A percentile compares a stretch with the other conserved stretches of the same genome.
These are phyloP conservation scores for Polymixis lichenea DNA, from an alignment of 2,888 invertebrate genomes.

Conservation along the genomic window DNA sequence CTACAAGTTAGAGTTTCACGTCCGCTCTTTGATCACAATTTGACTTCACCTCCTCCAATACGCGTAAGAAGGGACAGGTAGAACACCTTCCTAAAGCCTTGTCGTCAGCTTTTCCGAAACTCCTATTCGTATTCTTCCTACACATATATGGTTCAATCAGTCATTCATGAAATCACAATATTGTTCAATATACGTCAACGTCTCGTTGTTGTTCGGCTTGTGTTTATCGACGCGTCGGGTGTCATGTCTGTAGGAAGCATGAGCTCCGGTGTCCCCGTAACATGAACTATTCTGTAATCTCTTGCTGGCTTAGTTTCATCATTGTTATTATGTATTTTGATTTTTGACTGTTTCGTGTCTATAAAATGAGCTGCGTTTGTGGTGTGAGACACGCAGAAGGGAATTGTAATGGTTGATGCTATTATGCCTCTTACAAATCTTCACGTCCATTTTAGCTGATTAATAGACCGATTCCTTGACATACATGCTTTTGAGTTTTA, in stretches of 20 bases:
- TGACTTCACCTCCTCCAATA: too few relatives aligned
- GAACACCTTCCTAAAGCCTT: too few relatives aligned
- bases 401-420: background rate
- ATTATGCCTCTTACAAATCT: background rate
- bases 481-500: too few relatives aligned
- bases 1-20: too few relatives aligned
- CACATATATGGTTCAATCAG: background rate
- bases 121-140: background rate
- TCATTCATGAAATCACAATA: conserved; percentile 19
- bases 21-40: too few relatives aligned
- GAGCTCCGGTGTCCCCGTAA: conserved; percentile 49
- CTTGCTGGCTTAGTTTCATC: conserved; percentile 6
- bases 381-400: background rate
- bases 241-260: conserved; percentile 49
- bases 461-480: too few relatives aligned
- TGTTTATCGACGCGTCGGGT: conserved; percentile 53
- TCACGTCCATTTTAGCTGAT: background rate
- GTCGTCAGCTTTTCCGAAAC: background rate
- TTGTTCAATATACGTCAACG: background rate
- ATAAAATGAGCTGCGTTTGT: background rate
- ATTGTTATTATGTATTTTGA: conserved; percentile 12
- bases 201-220: conserved; percentile 9
- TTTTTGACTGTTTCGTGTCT: background rate
- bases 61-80: too few relatives aligned
- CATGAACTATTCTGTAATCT: conserved; percentile 23